Evolutionary conservation across 2,888 invertebrate species (phyloP), one percentile per base, ranked within the genome.

Genomic region (Minunthozetes semirufus): DNA sequence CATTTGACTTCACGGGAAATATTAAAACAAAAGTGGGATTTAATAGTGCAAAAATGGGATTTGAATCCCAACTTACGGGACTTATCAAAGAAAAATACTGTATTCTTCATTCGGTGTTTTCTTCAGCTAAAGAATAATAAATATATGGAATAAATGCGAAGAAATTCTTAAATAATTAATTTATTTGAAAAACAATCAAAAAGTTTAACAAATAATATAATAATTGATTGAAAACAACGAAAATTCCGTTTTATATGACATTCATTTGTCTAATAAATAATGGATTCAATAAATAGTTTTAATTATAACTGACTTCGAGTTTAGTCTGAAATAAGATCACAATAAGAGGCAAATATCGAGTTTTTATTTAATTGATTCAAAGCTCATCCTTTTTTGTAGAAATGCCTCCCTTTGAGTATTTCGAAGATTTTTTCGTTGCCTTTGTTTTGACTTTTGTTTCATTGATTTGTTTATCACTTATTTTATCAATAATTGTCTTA

Each of bases 241-340:
- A 50, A 50, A 50, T 50, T 50, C 19, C 19, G n/a, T 50, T 19
- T 42, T 11, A 42, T 42, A 42, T 42, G 42, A 42, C n/a, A n/a
- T 48, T 48, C n/a, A n/a, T 50, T 50, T 50, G 50, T 50, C 50
- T 50, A 50, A 50, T 50, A 50, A 50, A 50, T 50, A 50, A 50
- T 50, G 33, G 33, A 33, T 33, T 33, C 33, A 42, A 42, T 42
- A 42, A 42, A 42, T 42, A 42, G 42, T 42, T 42, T 8, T 19
- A 38, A 33, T 38, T 4, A 66, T 33, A 33, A 66, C 1, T 66
- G n/a, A 66, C 63, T 66, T n/a, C 1, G 50, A 50, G 19, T 50
- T 66, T 38, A 8, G 2, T 8, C 19, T 5, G 38, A 15, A 13
- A 38, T 1, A 29, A 15, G 13, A 66, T 27, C 17, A n/a, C 68